Evolutionary conservation across 2,888 invertebrate species (phyloP).

Genomic region (Strigamia maritima): DNA sequence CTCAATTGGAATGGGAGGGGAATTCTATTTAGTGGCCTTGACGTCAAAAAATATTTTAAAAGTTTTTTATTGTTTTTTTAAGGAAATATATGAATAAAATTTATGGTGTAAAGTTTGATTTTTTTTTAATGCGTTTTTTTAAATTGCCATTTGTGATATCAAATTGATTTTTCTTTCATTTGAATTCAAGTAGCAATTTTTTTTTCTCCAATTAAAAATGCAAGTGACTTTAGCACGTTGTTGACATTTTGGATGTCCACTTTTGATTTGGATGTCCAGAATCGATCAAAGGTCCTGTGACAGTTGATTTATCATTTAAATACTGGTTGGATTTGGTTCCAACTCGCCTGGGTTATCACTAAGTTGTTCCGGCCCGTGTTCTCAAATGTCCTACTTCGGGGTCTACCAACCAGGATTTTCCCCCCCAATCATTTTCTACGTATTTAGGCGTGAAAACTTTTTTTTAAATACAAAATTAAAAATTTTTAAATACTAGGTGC

Average conservation of each 20-base stretch:
- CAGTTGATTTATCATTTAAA: conserved; percentile 12
- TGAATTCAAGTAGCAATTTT: background rate
- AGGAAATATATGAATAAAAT: background rate
- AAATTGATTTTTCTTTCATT: background rate
- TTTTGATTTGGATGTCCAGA: background rate
- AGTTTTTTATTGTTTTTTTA: background rate
- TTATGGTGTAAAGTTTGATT: background rate
- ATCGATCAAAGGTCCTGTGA: background rate
- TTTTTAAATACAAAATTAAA: background rate
- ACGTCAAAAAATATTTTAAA: background rate
- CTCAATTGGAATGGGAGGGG: conserved; percentile 19
- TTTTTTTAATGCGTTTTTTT: background rate
- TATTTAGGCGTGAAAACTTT: background rate
- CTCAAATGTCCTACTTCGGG: conserved; percentile 2
- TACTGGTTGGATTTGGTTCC: background rate
- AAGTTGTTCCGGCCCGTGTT: conserved; percentile 12
- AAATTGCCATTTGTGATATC: background rate
- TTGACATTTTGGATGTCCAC: background rate
- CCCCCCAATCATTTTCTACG: background rate
- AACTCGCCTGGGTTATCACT: conserved; percentile 12
- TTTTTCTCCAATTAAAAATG: background rate
- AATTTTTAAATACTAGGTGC: too few species aligned
- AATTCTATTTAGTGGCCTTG: background rate
- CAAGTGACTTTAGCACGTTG: background rate
- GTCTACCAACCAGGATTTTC: conserved; percentile 20